These are phyloP conservation scores for Camelus bactrianus DNA, from an alignment of 2,113 vertebrate species.

Conservation along the genomic window DNA sequence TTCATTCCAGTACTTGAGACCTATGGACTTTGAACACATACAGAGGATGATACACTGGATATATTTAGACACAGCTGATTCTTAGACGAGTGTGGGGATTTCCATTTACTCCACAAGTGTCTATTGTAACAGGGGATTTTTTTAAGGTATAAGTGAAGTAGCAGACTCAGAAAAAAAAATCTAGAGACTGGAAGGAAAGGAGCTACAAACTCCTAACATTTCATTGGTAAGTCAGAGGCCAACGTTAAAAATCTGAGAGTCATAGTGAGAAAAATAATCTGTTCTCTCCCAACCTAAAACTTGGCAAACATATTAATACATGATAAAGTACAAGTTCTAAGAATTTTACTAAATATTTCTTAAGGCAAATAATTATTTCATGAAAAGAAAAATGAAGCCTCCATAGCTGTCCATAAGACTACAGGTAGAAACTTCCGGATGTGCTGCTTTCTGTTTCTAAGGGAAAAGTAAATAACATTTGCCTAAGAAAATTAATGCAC, in stretches of 20 bases:
- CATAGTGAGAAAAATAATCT: neutral
- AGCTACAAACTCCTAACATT: neutral
- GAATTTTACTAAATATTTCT: slow-evolving; percentile 29
- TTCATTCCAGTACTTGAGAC: neutral
- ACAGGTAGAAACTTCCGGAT: neutral
- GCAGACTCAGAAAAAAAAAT: neutral
- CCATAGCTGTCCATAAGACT: neutral
- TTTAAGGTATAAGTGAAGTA: neutral
- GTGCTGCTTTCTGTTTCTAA: neutral
- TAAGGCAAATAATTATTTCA: neutral
- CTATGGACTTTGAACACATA: neutral
- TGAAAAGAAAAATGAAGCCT: neutral
- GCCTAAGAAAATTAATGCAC: neutral
- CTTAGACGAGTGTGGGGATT: neutral
- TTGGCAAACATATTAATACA: neutral
- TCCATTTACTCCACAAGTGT: neutral
- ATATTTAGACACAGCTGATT: neutral
- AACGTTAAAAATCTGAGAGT: neutral
- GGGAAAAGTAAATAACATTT: neutral
- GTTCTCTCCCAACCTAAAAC: neutral
- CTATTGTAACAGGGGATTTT: neutral
- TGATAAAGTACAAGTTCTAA: neutral
- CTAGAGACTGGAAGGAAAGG: neutral
- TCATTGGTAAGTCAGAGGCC: neutral
- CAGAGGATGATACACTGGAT: rapidly evolving